Base-by-base conservation (phyloP, 1,140 invertebrate species). In the Drosophila sp. region DNA sequence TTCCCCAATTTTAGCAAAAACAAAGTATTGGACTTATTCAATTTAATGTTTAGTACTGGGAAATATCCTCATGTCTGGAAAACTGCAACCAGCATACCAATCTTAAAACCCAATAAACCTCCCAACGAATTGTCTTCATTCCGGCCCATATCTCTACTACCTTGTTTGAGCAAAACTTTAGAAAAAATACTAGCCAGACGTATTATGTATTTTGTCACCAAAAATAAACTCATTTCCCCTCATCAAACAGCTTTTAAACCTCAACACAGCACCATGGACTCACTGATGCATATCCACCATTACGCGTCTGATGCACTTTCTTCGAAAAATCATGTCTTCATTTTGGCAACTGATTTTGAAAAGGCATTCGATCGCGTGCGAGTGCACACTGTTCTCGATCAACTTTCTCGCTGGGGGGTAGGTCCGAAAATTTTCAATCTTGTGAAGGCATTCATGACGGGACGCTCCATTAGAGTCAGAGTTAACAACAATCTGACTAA, bases 201-300 rank as follows among this genome's bases (percentile, higher is more conserved):
- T 7, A 3, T 74, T 25, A 64, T 79, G 67, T 75, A 67, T 63
- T 66, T 63, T 40, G 58, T 65, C 23, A 35, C 32, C 3, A 75
- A 71, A 67, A 30, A 65, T 2, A 75, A 79, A 50, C 60, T 73
- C 7, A 70, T 75, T 29, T 55, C 30, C 30, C 67, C 55, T 38
- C 67, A 74, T 33, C 72, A 70, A 66, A 62, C 50, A 17, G 76
- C 76, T 17, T 79, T 79, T 60, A 75, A 71, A n/a, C 50, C 54
- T 38, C 54, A 70, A 11, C 63, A 78, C 32, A 55, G 70, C 44
- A 70, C 32, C 4, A 27, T 64, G 50, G 76, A 79, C 56, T 65
- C 60, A 5, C 63, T 70, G 25, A 25, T 70, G 33, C 67, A 75
- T 38, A 17, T 74, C 50, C 60, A 78, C 33, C 54, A 68, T 41